Evolutionary conservation across 2,797 vertebrate species (phyloP).

Genomic region (Amniataba percoides): DNA sequence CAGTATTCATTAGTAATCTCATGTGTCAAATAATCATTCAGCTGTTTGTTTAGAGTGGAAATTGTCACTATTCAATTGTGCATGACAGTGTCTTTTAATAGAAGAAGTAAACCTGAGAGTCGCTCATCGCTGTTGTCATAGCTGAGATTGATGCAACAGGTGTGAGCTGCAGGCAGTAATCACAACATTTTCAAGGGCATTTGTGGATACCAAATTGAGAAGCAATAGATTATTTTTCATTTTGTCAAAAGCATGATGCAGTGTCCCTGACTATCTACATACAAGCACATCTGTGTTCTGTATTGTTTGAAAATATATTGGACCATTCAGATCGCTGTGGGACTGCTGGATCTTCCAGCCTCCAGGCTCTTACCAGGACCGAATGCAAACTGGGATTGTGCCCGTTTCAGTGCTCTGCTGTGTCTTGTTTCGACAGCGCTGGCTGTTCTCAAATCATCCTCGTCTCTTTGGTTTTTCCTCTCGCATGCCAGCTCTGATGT

Average conservation of each 20-base stretch:
- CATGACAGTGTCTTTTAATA: neutral
- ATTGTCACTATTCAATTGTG: neutral
- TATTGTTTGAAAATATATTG: slow-evolving; percentile 6
- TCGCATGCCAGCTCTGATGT: slow-evolving; percentile 61
- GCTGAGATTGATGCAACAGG: neutral
- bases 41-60: neutral
- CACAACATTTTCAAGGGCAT: neutral
- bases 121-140: neutral
- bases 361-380: neutral
- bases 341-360: slow-evolving; percentile 6
- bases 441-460: slow-evolving; percentile 39
- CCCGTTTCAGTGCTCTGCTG: slow-evolving; percentile 20
- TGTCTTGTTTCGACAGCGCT: slow-evolving; percentile 26
- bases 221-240: neutral
- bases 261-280: neutral
- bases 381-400: slow-evolving; percentile 11
- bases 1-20: neutral
- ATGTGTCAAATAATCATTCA: neutral
- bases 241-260: neutral
- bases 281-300: slow-evolving; percentile 7
- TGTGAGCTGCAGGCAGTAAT: neutral
- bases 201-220: neutral
- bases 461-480: slow-evolving; percentile 43
- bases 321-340: slow-evolving; percentile 9
- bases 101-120: neutral